Base-by-base conservation (phyloP, 2,888 invertebrate species). In the Tenthredo mesomela region DNA sequence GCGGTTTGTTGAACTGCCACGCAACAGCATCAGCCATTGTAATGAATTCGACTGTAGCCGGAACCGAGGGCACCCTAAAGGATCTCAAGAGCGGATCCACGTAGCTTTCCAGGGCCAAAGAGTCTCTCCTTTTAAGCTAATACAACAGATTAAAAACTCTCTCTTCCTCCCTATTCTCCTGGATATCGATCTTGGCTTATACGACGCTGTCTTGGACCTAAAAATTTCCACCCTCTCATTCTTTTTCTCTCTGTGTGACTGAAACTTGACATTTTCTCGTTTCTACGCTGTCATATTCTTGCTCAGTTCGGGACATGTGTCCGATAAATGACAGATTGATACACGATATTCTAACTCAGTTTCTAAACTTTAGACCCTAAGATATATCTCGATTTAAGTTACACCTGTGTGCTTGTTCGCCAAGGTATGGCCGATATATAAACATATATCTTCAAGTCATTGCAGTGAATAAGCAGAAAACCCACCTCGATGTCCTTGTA, bases 71-170 rank as follows among this genome's bases (percentile, higher is more conserved):
- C 33, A 33, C 70, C 33, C 33, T 18, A n/a, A 70, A 33, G 15
- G 70, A 70, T 70, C 70, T 70, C 33, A 37, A 70, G 70, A 40
- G 37, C 37, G 15, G 61, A 61, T 70, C 37, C 33, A 37, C 70
- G 70, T 40, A 40, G 37, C 70, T 40, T 70, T 40, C 70, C 37
- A 5, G 37, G 70, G 40, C 37, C 18, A 40, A 70, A 70, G 70
- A 33, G 33, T 70, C 70, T 70, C 70, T 70, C 70, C 33, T 70
- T 70, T 70, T 70, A 40, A 70, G 70, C 70, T 70, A 70, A 70
- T 37, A 33, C 70, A 33, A 70, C 70, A 70, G 70, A 70, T 70
- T 70, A 70, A 70, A 70, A 33, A 70, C 70, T 33, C 40, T 70
- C 37, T 18, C 70, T 9, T 25, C 25, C 61, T 3, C 70, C 70